Conservation (phyloP, 2,113 vertebrate genomes). For the Oncorhynchus keta region DNA sequence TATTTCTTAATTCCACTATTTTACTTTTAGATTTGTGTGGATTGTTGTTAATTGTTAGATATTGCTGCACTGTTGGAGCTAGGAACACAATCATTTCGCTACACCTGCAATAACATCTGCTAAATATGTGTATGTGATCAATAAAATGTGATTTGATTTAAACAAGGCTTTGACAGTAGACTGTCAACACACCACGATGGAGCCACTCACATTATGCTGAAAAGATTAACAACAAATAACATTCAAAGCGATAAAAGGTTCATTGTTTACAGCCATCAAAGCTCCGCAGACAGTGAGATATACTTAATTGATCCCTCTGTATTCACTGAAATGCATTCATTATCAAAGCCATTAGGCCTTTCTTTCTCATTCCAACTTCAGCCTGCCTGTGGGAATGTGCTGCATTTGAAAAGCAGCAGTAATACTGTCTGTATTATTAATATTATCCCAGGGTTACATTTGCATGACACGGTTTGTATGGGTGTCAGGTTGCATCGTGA, state of each 20-base stretch:
- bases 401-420: background rate
- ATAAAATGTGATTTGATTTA: background rate
- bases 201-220: too few relatives aligned
- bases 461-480: background rate
- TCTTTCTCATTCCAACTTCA: background rate
- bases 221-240: too few relatives aligned
- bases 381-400: background rate
- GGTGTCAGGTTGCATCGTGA: background rate
- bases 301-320: background rate
- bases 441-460: background rate
- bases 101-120: background rate
- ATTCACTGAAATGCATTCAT: background rate
- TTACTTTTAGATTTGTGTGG: too few relatives aligned
- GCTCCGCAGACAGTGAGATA: background rate
- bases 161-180: too few relatives aligned
- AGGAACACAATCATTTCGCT: too few relatives aligned
- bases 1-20: too few relatives aligned
- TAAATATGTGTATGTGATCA: too few relatives aligned
- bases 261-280: too few relatives aligned
- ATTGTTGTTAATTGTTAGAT: too few relatives aligned
- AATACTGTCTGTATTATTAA: background rate
- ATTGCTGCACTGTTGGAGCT: too few relatives aligned
- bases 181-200: too few relatives aligned
- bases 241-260: too few relatives aligned
- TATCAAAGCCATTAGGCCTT: background rate